Percentiles rank a stretch among this genome's conserved stretches.
phyloP scores from a whole-genome alignment of 2,113 vertebrate species.

The Vidua chalybeata region DNA sequence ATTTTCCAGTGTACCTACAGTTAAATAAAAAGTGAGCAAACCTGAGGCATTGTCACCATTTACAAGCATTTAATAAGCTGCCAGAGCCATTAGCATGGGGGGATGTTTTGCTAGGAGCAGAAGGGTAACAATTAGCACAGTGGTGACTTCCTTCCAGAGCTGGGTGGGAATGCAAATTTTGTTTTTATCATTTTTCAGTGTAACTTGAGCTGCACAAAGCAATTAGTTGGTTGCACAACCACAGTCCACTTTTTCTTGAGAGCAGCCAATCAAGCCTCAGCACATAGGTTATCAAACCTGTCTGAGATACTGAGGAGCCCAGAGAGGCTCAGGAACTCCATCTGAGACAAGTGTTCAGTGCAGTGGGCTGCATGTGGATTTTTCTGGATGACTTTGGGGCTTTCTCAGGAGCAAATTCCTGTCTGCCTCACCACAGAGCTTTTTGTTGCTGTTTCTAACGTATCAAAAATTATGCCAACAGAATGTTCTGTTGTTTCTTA shows the following conservation, averaged over 20 bases:
- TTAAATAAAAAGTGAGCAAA: slow-evolving; percentile 1
- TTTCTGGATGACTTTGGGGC: neutral
- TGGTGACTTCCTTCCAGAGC: neutral
- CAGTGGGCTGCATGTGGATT: neutral
- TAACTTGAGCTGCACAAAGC: neutral
- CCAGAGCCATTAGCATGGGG: neutral
- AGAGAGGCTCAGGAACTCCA: neutral
- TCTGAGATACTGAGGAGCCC: neutral
- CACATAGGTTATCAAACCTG: neutral
- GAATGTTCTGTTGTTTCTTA: neutral
- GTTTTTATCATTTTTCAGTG: neutral
- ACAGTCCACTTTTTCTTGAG: neutral
- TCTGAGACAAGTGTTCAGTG: neutral
- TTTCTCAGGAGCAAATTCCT: neutral
- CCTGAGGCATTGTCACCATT: neutral
- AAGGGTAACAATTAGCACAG: neutral
- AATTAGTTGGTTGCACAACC: neutral
- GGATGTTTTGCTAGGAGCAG: neutral
- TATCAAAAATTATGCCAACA: neutral
- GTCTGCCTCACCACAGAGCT: neutral
- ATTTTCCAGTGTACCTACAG: neutral
- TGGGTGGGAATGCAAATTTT: neutral
- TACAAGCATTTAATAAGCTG: neutral
- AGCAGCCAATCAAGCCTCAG: neutral
- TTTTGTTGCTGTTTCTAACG: neutral